A percentile compares a stretch with the other conserved stretches of the same genome.
Conservation (phyloP, 2,888 invertebrate species). For the Thecocarcelia acutangulata region DNA sequence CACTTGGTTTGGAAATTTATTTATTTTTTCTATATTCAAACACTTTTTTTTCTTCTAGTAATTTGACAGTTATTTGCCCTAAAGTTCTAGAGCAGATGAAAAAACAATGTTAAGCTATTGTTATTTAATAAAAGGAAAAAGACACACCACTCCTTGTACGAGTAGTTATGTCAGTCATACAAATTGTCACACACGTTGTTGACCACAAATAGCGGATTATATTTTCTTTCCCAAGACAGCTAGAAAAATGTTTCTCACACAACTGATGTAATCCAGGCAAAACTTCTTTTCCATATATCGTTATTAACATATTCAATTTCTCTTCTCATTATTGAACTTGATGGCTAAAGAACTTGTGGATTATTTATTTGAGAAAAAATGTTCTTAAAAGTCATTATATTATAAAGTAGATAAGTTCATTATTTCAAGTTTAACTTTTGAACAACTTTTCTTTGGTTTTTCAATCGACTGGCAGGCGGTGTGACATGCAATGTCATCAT, state of each 20-base stretch:
- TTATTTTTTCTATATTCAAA: neutral
- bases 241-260: neutral
- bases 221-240: slow-evolving; percentile 39
- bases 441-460: too few species aligned
- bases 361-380: too few species aligned
- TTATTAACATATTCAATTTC: too few species aligned
- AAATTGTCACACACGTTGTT: slow-evolving; percentile 54
- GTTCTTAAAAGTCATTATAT: too few species aligned
- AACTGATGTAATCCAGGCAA: neutral
- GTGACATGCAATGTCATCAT: too few species aligned
- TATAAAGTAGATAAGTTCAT: too few species aligned
- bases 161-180: slow-evolving; percentile 32
- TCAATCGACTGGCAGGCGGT: too few species aligned
- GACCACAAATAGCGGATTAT: neutral
- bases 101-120: slow-evolving; percentile 57
- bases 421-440: too few species aligned
- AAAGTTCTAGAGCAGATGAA: slow-evolving; percentile 50
- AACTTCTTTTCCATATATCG: too few species aligned
- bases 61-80: slow-evolving; percentile 65
- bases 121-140: slow-evolving; percentile 17
- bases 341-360: too few species aligned
- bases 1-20: neutral
- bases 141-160: slow-evolving; percentile 43
- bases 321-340: too few species aligned
- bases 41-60: slow-evolving; percentile 19